These are phyloP conservation scores for Penaeus vannamei DNA, from an alignment of 1,140 invertebrate genomes.

Conservation along the genomic window DNA sequence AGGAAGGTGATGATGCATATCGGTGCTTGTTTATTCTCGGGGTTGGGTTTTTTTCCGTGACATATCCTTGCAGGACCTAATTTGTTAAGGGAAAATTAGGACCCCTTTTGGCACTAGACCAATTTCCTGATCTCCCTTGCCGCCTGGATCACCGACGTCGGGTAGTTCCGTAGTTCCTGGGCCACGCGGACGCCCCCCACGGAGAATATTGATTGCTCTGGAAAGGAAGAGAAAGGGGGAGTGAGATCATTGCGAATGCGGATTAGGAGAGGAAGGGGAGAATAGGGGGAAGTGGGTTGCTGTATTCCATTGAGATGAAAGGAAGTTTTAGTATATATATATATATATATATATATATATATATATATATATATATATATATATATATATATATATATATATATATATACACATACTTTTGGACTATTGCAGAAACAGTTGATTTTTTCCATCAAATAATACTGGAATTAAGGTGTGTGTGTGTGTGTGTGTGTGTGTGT, in stretches of 20 bases:
- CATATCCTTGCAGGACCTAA: conserved; percentile 21
- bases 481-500: too few relatives aligned
- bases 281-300: too few relatives aligned
- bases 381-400: conserved; percentile 24
- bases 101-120: conserved; percentile 40
- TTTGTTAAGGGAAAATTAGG: conserved; percentile 20
- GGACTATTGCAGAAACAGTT: too few relatives aligned
- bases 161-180: conserved; percentile 75
- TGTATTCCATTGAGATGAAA: too few relatives aligned
- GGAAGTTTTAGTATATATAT: neutral
- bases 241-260: too few relatives aligned
- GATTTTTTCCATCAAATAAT: too few relatives aligned
- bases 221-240: neutral
- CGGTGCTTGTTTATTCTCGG: too few relatives aligned
- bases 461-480: too few relatives aligned
- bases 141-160: conserved; percentile 63
- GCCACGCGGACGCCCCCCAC: conserved; percentile 87
- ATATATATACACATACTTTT: neutral
- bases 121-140: conserved; percentile 58
- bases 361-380: neutral
- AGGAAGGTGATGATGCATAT: too few relatives aligned
- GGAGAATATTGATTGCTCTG: conserved; percentile 93
- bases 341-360: neutral
- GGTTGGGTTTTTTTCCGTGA: too few relatives aligned
- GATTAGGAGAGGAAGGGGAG: too few relatives aligned